phyloP scores from a whole-genome alignment of 2,888 invertebrate species.

The Brachynemurus nebulosus region DNA sequence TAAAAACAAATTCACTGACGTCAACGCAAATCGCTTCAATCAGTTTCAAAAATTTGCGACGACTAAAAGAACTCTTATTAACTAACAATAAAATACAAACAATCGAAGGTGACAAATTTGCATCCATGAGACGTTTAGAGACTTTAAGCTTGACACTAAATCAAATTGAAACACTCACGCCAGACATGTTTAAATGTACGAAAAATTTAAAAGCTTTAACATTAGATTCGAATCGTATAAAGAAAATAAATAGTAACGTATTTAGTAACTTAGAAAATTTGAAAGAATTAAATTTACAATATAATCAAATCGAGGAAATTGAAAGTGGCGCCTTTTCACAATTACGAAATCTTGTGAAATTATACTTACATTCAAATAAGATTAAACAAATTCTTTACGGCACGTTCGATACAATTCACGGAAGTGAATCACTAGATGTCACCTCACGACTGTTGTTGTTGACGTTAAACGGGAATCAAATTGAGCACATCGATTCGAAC shows the following conservation, averaged over 20 bases:
- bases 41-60: background rate
- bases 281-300: constrained; percentile 17
- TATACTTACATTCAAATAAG: constrained; percentile 20
- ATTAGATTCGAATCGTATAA: constrained; percentile 16
- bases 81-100: background rate
- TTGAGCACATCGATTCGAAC: background rate
- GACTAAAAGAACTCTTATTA: background rate
- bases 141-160: background rate
- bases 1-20: constrained; percentile 17
- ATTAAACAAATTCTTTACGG: constrained; percentile 14
- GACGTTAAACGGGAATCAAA: background rate
- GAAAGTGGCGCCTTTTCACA: constrained; percentile 17
- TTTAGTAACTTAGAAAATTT: constrained; percentile 15
- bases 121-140: background rate
- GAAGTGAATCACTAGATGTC: background rate
- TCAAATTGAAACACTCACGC: constrained; percentile 8
- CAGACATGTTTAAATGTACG: constrained; percentile 16
- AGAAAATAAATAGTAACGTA: constrained; percentile 12
- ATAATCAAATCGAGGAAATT: constrained; percentile 15
- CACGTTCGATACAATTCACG: constrained; percentile 11
- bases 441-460: background rate
- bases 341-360: constrained; percentile 12
- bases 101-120: background rate
- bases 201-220: constrained; percentile 15
- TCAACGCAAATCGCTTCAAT: background rate